phyloP scores from a whole-genome alignment of 2,113 vertebrate species.

The Nycticorax nycticorax region DNA sequence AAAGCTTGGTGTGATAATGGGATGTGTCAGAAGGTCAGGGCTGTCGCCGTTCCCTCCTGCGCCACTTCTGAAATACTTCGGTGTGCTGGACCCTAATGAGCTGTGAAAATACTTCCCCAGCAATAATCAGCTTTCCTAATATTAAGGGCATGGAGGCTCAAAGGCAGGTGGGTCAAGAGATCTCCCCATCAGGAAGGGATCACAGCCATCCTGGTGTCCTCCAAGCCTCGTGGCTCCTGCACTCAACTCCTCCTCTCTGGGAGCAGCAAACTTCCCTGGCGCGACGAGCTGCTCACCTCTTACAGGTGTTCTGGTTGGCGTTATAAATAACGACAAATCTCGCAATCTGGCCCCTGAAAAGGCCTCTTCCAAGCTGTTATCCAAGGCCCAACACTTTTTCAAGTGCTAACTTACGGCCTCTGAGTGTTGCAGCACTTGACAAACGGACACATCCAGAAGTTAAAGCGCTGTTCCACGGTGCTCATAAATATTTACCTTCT shows the following conservation, averaged over 20 bases:
- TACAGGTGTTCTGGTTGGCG: neutral
- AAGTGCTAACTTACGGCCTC: neutral
- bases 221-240: neutral
- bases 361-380: neutral
- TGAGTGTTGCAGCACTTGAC: neutral
- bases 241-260: neutral
- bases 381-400: neutral
- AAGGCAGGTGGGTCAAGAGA: neutral
- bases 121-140: neutral
- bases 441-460: neutral
- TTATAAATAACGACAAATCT: neutral
- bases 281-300: neutral
- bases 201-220: neutral
- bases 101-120: neutral
- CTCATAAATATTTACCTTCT: slow-evolving; percentile 57
- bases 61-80: neutral
- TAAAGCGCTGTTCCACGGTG: neutral
- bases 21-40: neutral
- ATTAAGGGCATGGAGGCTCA: accelerated
- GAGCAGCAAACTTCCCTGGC: neutral
- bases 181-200: neutral
- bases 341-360: neutral
- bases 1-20: neutral
- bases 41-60: neutral
- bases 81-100: neutral